Base-by-base conservation (phyloP, 2,888 invertebrate species). In the Synanthedon tipuliformis region DNA sequence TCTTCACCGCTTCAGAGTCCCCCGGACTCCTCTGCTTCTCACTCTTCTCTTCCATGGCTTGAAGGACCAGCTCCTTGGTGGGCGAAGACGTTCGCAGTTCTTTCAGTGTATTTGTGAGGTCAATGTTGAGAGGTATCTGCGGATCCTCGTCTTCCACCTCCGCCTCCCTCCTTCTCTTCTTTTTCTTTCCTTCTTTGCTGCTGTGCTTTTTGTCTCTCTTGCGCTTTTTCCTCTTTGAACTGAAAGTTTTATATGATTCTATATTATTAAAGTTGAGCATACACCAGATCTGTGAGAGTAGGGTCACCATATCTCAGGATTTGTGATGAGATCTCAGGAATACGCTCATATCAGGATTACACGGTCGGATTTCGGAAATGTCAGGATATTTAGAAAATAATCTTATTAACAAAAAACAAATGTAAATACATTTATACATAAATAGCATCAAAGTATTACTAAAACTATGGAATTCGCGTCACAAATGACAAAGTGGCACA, bases 41-140 rank as follows among this genome's bases (percentile, higher is more conserved):
- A 41, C 57, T 53, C 40, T 60, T 56, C 0, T 65, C 66, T 2
- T 69, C 69, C 1, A 69, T 23, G n/a, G 65, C 59, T 55, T 65
- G 57, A 60, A 13, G 73, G 56, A 0, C 69, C 0, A 82, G 57
- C 11, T 81, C 75, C 53, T 75, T 79, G 3, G 83, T 81, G 0
- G 86, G 86, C 0, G 86, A 84, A 0, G 73, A 58, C 0, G 71
- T 75, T 4, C 86, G 65, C 0, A 86, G 67, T 51, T 80, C 84
- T 54, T 78, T 81, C 4, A 86, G 61, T 0, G 86, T 86, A 62
- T 59, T 77, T 0, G 73, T 69, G 3, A 86, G 62, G 61, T 86
- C 76, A 0, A 85, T 78, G 57, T 76, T 75, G 3, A 78, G 64
- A 0, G 73, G 65, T 1, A 66, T 56, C 3, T 58, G 55, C 41